A percentile compares a stretch with the other conserved stretches of the same genome.
These are phyloP conservation scores for Cybosia mesomella DNA, from an alignment of 2,888 invertebrate species.

Conservation along the genomic window DNA sequence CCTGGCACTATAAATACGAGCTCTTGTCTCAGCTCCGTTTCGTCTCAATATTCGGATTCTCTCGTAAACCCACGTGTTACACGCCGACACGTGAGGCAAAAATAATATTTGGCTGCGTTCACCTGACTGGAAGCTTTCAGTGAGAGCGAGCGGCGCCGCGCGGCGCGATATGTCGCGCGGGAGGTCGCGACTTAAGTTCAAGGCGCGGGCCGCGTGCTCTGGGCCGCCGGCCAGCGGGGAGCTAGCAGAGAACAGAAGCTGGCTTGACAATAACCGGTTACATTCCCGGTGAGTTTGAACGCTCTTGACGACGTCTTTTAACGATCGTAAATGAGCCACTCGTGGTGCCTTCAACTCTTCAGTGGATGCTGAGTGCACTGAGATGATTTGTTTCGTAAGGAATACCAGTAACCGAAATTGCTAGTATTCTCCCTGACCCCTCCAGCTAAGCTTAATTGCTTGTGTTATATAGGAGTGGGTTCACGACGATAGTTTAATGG, in stretches of 20 bases:
- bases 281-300: neutral
- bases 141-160: neutral
- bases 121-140: constrained; percentile 6
- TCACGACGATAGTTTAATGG: no score
- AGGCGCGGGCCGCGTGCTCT: neutral
- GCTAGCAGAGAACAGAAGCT: neutral
- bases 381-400: no score
- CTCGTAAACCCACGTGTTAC: constrained; percentile 24
- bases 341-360: neutral
- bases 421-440: no score
- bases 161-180: neutral
- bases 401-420: no score
- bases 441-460: no score
- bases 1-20: constrained; percentile 40
- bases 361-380: neutral
- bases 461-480: no score
- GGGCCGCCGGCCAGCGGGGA: no score
- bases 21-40: constrained; percentile 53
- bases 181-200: constrained; percentile 9
- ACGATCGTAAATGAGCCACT: neutral
- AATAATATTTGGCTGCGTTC: constrained; percentile 20
- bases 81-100: constrained; percentile 17
- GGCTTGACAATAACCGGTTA: neutral
- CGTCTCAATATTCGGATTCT: constrained; percentile 27
- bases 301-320: neutral